These are phyloP conservation scores for Unio pictorum DNA, from an alignment of 2,888 invertebrate genomes.

Conservation along the genomic window DNA sequence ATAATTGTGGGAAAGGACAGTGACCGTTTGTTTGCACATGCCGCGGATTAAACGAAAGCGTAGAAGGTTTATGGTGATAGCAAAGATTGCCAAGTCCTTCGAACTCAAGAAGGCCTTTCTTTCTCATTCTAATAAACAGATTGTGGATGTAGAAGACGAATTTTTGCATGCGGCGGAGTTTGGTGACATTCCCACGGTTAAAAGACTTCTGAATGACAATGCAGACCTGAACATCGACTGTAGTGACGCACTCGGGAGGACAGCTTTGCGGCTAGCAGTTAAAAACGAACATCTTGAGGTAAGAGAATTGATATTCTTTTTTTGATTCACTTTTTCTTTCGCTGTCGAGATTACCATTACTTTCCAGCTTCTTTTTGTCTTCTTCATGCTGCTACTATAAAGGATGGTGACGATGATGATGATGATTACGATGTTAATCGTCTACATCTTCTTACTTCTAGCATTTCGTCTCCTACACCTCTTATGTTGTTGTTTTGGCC, in stretches of 20 bases:
- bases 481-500: too few species aligned
- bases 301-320: slow-evolving; percentile 6
- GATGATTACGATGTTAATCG: neutral
- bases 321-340: neutral
- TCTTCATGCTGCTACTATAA: neutral
- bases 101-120: too few species aligned
- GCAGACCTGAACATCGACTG: slow-evolving; percentile 63
- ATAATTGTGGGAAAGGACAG: too few species aligned
- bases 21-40: too few species aligned
- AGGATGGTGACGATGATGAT: slow-evolving; percentile 4
- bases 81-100: too few species aligned
- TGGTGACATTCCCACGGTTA: slow-evolving; percentile 64
- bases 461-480: too few species aligned
- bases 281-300: slow-evolving; percentile 70
- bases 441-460: too few species aligned
- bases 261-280: slow-evolving; percentile 65
- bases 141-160: slow-evolving; percentile 61
- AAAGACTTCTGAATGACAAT: slow-evolving; percentile 50
- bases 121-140: slow-evolving; percentile 28
- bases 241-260: slow-evolving; percentile 66
- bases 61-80: too few species aligned
- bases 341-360: neutral
- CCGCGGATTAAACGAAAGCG: too few species aligned
- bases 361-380: neutral
- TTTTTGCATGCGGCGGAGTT: slow-evolving; percentile 67